A percentile compares a stretch with the other conserved stretches of the same genome.
Evolutionary conservation across 1,140 invertebrate species (phyloP).

Genomic region (Dinoponera quadriceps): DNA sequence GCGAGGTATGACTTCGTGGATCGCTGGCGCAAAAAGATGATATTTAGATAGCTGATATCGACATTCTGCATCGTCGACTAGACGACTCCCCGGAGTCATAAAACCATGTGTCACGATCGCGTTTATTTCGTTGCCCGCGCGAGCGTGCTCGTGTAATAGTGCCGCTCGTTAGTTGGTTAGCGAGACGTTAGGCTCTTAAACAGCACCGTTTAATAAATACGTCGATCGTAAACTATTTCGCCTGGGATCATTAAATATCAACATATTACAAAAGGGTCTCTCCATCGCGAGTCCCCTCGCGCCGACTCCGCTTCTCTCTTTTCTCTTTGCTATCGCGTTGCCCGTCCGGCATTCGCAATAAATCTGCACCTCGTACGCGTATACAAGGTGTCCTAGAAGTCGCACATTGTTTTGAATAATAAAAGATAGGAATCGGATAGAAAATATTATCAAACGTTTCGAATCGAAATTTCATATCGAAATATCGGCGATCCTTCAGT

Average conservation of each 20-base stretch:
- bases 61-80: constrained; percentile 33
- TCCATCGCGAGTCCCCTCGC: constrained; percentile 26
- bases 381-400: not conserved
- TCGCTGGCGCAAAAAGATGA: constrained; percentile 32
- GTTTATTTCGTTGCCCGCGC: constrained; percentile 56
- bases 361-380: constrained; percentile 71
- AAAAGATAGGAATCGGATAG: not conserved
- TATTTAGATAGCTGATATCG: constrained; percentile 52
- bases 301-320: constrained; percentile 19
- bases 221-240: constrained; percentile 82
- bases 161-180: constrained; percentile 75
- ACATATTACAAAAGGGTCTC: constrained; percentile 74
- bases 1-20: not conserved
- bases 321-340: constrained; percentile 60
- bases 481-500: not conserved
- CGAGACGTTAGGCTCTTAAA: constrained; percentile 73
- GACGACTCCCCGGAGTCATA: constrained; percentile 43
- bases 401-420: not conserved
- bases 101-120: constrained; percentile 34
- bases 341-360: constrained; percentile 69
- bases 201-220: constrained; percentile 80
- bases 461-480: no score
- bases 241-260: constrained; percentile 79
- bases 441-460: not conserved
- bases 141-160: constrained; percentile 51